Conservation (phyloP, 2,797 vertebrate species). For the Clarias laeviceps region DNA sequence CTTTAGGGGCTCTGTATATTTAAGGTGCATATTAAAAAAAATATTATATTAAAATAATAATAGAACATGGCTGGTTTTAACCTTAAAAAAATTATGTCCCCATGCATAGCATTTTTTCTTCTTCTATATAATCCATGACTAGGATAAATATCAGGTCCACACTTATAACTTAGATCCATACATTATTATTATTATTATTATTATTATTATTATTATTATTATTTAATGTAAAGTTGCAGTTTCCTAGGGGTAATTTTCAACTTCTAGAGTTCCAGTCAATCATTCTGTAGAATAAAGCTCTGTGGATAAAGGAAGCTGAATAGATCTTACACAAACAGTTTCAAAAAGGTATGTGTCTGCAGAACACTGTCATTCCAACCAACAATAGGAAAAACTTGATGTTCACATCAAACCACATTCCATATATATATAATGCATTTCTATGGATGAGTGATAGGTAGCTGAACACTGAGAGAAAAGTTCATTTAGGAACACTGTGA, state of each 20-base stretch:
- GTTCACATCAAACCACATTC: background rate
- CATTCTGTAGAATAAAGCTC: background rate
- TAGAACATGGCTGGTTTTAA: background rate
- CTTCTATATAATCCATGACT: background rate
- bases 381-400: background rate
- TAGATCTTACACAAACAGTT: slow-evolving; percentile 32
- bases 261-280: background rate
- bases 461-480: slow-evolving; percentile 25
- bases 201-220: too few species aligned
- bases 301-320: slow-evolving; percentile 10
- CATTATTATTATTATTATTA: too few species aligned
- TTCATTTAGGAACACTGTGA: slow-evolving; percentile 25
- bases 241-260: background rate
- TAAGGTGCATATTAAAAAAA: background rate
- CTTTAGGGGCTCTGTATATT: background rate
- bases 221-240: background rate
- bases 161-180: background rate
- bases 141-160: background rate
- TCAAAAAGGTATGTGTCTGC: background rate
- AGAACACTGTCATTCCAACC: slow-evolving; percentile 14
- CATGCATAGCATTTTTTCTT: background rate
- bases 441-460: slow-evolving; percentile 25
- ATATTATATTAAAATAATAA: background rate
- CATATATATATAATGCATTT: background rate
- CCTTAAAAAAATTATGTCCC: background rate